Evolutionary conservation across 1,140 invertebrate species (phyloP).

Genomic region (Mercenaria mercenaria): DNA sequence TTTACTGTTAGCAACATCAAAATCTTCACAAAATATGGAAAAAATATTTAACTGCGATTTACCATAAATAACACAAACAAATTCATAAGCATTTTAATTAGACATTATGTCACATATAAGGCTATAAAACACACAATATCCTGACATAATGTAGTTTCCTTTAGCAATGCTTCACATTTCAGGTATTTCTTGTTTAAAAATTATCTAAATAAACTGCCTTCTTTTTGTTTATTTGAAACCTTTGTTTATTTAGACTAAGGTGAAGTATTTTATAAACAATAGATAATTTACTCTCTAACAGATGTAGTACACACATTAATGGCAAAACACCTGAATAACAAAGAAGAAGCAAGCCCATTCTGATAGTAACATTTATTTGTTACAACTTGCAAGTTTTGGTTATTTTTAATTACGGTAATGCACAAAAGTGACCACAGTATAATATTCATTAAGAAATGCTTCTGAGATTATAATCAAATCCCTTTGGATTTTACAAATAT

Average conservation of each 20-base stretch:
- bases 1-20: no score
- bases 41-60: not conserved
- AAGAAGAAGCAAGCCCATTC: no score
- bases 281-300: not conserved
- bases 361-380: no score
- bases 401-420: no score
- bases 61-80: slow-evolving; percentile 5
- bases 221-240: not conserved
- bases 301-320: not conserved
- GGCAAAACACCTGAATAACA: no score
- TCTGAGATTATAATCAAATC: no score
- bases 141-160: no score
- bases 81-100: slow-evolving; percentile 6
- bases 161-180: not conserved
- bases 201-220: not conserved
- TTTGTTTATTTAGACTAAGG: not conserved
- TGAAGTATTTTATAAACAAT: slow-evolving; percentile 3
- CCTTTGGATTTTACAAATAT: no score
- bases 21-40: not conserved
- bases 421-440: no score
- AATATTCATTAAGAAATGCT: no score
- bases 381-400: no score
- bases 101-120: not conserved
- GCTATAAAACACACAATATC: no score
- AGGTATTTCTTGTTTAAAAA: not conserved